Base-by-base conservation (phyloP, 2,888 invertebrate species). In the Nemurella pictetii region DNA sequence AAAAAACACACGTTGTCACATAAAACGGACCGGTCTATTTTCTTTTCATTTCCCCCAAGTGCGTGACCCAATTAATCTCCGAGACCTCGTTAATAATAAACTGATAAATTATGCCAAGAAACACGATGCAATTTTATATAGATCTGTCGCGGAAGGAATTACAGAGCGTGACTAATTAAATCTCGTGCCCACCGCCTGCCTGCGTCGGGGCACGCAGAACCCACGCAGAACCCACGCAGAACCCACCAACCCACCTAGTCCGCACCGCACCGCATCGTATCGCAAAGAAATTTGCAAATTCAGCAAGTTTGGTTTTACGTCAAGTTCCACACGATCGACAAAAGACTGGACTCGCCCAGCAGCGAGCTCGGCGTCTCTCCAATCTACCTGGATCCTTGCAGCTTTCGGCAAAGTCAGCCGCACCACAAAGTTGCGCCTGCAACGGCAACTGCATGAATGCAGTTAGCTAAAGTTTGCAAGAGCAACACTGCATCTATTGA, bases 41-140 rank as follows among this genome's bases (percentile, higher is more conserved):
- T 78, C 78, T 29, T 78, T 78, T 78, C 26, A 78, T 78, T 78
- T 78, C 78, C 78, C 78, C 4, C 78, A 78, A 78, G 78, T 78
- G 78, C 78, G 78, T 78, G 78, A 29, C 78, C 78, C 30, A 78
- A 78, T 78, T 78, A 78, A 78, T 78, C n/a, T 78, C 30, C 30
- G 28, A 78, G n/a, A n/a, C 28, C 28, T 30, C 28, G 28, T 78
- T 78, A 78, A 30, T 28, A 75, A 2, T 26, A 75, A 75, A 75
- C 75, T 28, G 28, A 55, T 55, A 55, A 55, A 55, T 55, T 55
- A 55, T 55, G 55, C 55, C 55, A 55, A 55, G 55, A 55, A 55
- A 55, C 55, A 55, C 55, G 55, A 55, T 55, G 55, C 55, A 55
- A 55, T 55, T 55, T 55, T 12, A 55, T 55, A 20, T 20, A 20